A percentile compares a stretch with the other conserved stretches of the same genome.
phyloP scores from a whole-genome alignment of 2,888 invertebrate genomes.

The Drosophila fungiperda region DNA sequence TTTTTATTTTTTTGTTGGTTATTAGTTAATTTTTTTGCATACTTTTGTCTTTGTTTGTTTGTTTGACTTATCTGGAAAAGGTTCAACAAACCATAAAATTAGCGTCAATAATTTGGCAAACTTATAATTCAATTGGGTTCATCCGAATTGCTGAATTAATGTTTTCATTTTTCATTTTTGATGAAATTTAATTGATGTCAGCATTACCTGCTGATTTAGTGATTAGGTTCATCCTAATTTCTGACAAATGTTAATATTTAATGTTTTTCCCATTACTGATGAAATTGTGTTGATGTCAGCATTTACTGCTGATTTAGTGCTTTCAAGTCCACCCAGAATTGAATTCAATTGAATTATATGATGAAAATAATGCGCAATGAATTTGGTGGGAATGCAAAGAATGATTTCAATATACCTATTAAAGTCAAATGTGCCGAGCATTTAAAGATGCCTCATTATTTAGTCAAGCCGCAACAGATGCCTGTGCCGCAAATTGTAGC shows the following conservation, averaged over 20 bases:
- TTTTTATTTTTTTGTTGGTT: constrained; percentile 20
- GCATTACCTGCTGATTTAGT: constrained; percentile 6
- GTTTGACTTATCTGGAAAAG: constrained; percentile 25
- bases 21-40: background rate
- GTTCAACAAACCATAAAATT: constrained; percentile 69
- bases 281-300: background rate
- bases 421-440: constrained; percentile 52
- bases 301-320: constrained; percentile 10
- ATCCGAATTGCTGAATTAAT: constrained; percentile 39
- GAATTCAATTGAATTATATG: constrained; percentile 12
- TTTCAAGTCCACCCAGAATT: constrained; percentile 46
- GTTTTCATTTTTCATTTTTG: background rate
- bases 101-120: constrained; percentile 26
- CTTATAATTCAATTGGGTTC: constrained; percentile 20
- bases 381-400: constrained; percentile 14
- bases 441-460: constrained; percentile 51
- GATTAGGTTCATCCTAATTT: constrained; percentile 17
- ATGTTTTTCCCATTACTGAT: constrained; percentile 1
- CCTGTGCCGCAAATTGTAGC: constrained; percentile 26
- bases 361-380: constrained; percentile 38
- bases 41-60: background rate
- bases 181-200: background rate
- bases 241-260: constrained; percentile 42
- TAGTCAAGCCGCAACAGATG: background rate
- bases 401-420: constrained; percentile 14